Base-by-base conservation (phyloP, 2,797 vertebrate species). In the Fundulus diaphanus region DNA sequence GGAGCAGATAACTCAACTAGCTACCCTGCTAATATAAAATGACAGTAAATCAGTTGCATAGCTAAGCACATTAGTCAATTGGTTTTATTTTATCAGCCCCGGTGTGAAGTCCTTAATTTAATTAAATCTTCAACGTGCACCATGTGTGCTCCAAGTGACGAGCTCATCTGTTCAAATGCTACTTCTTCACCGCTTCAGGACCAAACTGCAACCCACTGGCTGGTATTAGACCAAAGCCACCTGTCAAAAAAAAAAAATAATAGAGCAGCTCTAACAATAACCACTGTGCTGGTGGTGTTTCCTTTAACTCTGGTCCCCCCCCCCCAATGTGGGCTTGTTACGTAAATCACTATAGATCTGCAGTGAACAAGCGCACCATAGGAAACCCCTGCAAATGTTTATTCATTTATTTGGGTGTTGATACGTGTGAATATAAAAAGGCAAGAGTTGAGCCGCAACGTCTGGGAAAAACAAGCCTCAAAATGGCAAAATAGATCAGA, bases 341-440 rank as follows among this genome's bases (percentile, higher is more conserved):
- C 77, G 80, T 73, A 2, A 18, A 9, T 46, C 40, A 33, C 16
- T 13, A 68, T 63, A 68, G 52, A 73, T n/a, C 24, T 33, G 15
- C 0, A 5, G 24, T 27, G 1, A 15, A 31, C 31, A 69, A 31
- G 40, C 24, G 42, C 1, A 63, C 22, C 7, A 42, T 4, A 66
- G 1, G 3, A 22, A 42, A 42, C 3, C 0, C 35, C 24, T 40
- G 24, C 11, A 27, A n/a, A 40, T 65, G 20, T 65, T 40, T 65
- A 15, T 61, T 29, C 18, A 35, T 3, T 42, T 22, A 66, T 40
- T 42, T 42, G 63, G 37, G 63, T 66, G 40, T 66, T 3, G 1
- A 16, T 7, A 66, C 11, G 42, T 66, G 63, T 27, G 24, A 42
- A 27, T n/a, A 27, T 27, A 66, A 66, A n/a, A n/a, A n/a, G n/a